A percentile compares a stretch with the other conserved stretches of the same genome.
Conservation (phyloP, 1,140 invertebrate genomes). For the Drosophila ficusphila region DNA sequence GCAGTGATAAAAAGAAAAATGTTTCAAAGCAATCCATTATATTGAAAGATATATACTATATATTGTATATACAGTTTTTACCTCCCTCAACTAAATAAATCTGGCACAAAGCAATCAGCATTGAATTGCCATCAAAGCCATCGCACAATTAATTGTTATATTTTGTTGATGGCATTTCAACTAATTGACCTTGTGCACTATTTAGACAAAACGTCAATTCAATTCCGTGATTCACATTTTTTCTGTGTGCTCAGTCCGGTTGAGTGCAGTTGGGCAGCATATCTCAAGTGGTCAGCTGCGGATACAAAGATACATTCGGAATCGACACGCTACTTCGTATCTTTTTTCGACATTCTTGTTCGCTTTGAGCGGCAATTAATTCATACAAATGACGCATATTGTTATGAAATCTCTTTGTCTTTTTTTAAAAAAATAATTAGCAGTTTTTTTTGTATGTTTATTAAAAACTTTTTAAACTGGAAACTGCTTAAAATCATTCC, state of each 20-base stretch:
- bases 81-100: constrained; percentile 3
- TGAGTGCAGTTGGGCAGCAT: constrained; percentile 50
- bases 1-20: not conserved
- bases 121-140: constrained; percentile 34
- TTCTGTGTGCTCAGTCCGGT: constrained; percentile 3
- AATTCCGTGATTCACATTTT: constrained; percentile 68
- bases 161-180: constrained; percentile 61
- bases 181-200: constrained; percentile 80
- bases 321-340: not conserved
- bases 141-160: constrained; percentile 57
- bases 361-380: constrained; percentile 64
- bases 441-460: no score
- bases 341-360: constrained; percentile 39
- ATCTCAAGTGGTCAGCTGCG: constrained; percentile 12
- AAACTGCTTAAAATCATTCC: not conserved
- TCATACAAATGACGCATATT: constrained; percentile 57
- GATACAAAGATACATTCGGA: constrained; percentile 11
- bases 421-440: no score
- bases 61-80: not conserved
- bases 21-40: not conserved
- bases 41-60: constrained; percentile 8
- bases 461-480: no score
- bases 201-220: constrained; percentile 61
- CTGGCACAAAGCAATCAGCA: constrained; percentile 20
- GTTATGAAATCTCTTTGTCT: constrained; percentile 37